Evolutionary conservation across 2,113 vertebrate species (phyloP).

Genomic region (Glaucidium brasilianum): DNA sequence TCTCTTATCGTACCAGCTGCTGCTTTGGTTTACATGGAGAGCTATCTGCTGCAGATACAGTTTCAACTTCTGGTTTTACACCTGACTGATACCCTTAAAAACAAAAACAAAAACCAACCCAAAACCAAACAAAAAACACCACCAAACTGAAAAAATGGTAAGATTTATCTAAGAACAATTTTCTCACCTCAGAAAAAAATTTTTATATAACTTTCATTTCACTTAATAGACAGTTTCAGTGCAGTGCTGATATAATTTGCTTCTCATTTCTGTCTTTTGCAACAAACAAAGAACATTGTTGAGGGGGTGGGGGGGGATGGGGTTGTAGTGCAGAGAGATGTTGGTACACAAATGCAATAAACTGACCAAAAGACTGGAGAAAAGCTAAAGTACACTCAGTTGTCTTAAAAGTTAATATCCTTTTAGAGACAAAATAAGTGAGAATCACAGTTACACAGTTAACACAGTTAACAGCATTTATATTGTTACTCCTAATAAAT

Average conservation of each 20-base stretch:
- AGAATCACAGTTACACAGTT: no score
- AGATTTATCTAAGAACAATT: background rate
- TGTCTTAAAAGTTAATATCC: background rate
- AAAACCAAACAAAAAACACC: no score
- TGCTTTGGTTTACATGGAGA: background rate
- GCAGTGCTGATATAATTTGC: background rate
- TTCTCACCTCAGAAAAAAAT: background rate
- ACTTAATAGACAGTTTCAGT: background rate
- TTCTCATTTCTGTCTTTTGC: background rate
- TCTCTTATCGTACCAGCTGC: background rate
- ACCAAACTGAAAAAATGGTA: background rate
- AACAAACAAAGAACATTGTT: background rate
- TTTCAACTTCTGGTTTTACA: background rate
- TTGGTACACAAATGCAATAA: background rate
- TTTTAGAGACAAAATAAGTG: background rate
- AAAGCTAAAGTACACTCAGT: background rate
- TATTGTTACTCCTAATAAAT: background rate
- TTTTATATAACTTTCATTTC: background rate
- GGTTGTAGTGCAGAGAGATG: background rate
- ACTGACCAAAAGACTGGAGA: background rate
- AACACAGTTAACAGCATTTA: background rate
- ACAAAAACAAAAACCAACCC: background rate
- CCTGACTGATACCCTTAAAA: background rate
- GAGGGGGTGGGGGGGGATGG: no score
- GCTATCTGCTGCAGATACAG: background rate